A percentile compares a stretch with the other conserved stretches of the same genome.
These are phyloP conservation scores for Epizoanthus scotinus DNA, from an alignment of 92 coral and sea anemone species.

Conservation along the genomic window DNA sequence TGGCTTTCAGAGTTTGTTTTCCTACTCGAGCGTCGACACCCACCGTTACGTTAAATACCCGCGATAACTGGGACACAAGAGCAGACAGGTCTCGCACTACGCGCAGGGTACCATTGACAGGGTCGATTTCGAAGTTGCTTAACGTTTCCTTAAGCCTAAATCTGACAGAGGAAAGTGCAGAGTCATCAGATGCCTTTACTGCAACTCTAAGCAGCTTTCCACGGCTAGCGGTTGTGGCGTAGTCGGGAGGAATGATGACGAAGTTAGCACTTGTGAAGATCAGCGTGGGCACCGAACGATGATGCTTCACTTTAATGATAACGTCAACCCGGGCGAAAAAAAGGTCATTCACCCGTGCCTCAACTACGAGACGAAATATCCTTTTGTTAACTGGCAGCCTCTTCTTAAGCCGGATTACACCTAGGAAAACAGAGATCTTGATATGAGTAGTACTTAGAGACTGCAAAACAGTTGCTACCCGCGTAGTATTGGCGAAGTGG, in stretches of 20 bases:
- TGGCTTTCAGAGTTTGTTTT: constrained; percentile 46
- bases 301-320: constrained; percentile 49
- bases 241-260: constrained; percentile 19
- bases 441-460: neutral
- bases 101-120: constrained; percentile 26
- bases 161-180: constrained; percentile 10
- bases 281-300: neutral
- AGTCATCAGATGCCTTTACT: constrained; percentile 10
- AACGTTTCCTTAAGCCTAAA: constrained; percentile 25
- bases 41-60: constrained; percentile 44
- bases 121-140: constrained; percentile 28
- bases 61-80: constrained; percentile 6
- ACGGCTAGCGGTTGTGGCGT: constrained; percentile 1
- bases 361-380: constrained; percentile 61
- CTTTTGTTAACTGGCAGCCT: constrained; percentile 33
- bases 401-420: constrained; percentile 51
- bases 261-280: constrained; percentile 23
- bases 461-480: neutral
- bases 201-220: neutral
- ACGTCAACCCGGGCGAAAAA: constrained; percentile 56
- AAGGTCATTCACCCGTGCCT: constrained; percentile 71
- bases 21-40: constrained; percentile 46
- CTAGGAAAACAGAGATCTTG: neutral
- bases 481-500: too few relatives aligned
- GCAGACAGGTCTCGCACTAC: constrained; percentile 28